These are phyloP conservation scores for Tubiluchus corallicola DNA, from an alignment of 2,888 invertebrate species.

Conservation along the genomic window DNA sequence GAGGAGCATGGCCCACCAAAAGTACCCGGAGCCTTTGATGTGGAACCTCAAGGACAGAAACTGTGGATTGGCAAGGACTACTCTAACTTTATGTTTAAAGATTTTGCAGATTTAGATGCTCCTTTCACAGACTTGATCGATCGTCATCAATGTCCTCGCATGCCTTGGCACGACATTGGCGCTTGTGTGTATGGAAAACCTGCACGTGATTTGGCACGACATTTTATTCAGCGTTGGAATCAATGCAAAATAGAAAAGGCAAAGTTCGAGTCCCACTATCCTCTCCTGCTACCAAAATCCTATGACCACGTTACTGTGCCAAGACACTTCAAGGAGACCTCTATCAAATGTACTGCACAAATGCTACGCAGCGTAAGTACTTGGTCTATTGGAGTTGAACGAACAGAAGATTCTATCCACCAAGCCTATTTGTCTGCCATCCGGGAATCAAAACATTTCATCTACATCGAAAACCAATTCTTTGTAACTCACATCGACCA, in stretches of 20 bases:
- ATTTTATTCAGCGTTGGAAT: slow-evolving; percentile 93
- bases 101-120: slow-evolving; percentile 69
- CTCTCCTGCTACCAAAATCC: slow-evolving; percentile 68
- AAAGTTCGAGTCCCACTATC: slow-evolving; percentile 44
- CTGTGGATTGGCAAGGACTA: slow-evolving; percentile 93
- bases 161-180: slow-evolving; percentile 95
- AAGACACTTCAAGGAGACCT: slow-evolving; percentile 9
- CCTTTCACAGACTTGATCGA: slow-evolving; percentile 79
- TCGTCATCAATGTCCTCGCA: slow-evolving; percentile 63
- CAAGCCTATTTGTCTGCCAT: slow-evolving; percentile 86
- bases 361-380: slow-evolving; percentile 64
- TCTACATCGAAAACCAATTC: slow-evolving; percentile 59
- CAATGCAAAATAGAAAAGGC: slow-evolving; percentile 48
- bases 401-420: slow-evolving; percentile 70
- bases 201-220: slow-evolving; percentile 72
- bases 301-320: slow-evolving; percentile 35
- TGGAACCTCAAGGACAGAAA: slow-evolving; percentile 50
- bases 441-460: slow-evolving; percentile 68
- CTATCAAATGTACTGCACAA: slow-evolving; percentile 30
- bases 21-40: no score
- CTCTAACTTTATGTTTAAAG: no score
- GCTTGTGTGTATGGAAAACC: slow-evolving; percentile 58
- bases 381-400: slow-evolving; percentile 80
- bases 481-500: slow-evolving; percentile 21
- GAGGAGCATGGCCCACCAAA: no score